Evolutionary conservation across 2,797 vertebrate species (phyloP), one percentile per base, ranked within the genome.

Genomic region (Bovichtus variegatus): DNA sequence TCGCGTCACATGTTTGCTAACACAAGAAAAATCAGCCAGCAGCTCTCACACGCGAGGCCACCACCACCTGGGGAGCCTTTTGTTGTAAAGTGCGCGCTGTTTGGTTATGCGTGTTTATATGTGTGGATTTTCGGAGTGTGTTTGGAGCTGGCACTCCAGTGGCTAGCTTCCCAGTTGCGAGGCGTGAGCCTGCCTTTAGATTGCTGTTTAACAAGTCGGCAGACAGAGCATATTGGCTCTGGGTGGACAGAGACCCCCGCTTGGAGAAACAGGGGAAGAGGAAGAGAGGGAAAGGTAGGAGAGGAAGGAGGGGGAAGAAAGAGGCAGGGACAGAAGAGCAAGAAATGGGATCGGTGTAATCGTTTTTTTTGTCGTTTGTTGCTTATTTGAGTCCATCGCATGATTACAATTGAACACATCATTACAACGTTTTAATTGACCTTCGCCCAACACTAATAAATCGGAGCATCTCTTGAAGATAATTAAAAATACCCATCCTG

Each of bases 161-260:
- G 91, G 88, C 86, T 75, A 77, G 87, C 83, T 86, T 92, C 92
- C 90, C 91, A 91, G 89, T 81, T 87, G 91, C 49, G 76, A 86
- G 82, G 88, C 91, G 93, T 94, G 93, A 93, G 91, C 77, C 90
- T 94, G 93, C 91, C 93, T 94, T 94, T 94, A 94, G 92, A 94
- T 94, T 94, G 93, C 93, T 94, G 90, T 93, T 94, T 94, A 94
- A 93, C 92, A 91, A 93, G 84, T 82, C 86, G 76, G 86, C 91
- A 93, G 89, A 90, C 90, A 85, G 91, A 87, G 87, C 87, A 92
- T 92, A 93, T 93, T 93, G 90, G 92, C 91, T 91, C 85, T 82
- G 89, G 90, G 87, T 84, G 89, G 88, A 90, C 89, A 67, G 82
- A 81, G 77, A 78, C 82, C 49, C 90, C 92, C 87, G 15, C 80